A percentile compares a stretch with the other conserved stretches of the same genome.
phyloP scores from a whole-genome alignment of 2,888 invertebrate species.

The Drosophila prolongata region DNA sequence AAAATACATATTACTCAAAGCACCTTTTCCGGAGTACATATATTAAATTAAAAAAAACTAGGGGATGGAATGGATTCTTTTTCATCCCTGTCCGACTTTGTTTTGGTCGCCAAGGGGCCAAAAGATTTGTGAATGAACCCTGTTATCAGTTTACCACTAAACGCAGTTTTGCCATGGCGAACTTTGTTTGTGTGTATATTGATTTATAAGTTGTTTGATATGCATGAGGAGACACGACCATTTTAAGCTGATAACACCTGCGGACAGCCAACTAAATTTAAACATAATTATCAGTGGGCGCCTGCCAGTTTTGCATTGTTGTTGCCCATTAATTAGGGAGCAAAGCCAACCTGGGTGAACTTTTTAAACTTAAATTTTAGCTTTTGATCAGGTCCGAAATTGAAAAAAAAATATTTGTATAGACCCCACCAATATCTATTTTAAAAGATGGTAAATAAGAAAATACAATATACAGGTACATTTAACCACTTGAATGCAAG shows the following conservation, averaged over 20 bases:
- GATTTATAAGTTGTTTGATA: conserved; percentile 46
- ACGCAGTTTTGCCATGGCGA: conserved; percentile 37
- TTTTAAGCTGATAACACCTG: conserved; percentile 39
- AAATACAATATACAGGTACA: too few relatives aligned
- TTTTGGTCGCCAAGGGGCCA: conserved; percentile 39
- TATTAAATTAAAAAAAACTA: neutral
- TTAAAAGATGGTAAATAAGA: too few relatives aligned
- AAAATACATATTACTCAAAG: too few relatives aligned
- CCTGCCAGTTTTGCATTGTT: conserved; percentile 4
- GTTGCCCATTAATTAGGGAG: conserved; percentile 20
- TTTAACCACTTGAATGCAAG: too few relatives aligned
- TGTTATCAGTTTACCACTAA: conserved; percentile 40
- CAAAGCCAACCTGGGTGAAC: conserved; percentile 1
- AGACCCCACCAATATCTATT: too few relatives aligned
- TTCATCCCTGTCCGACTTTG: conserved; percentile 6
- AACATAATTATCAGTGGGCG: conserved; percentile 33
- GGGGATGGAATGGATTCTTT: neutral
- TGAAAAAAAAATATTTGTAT: neutral
- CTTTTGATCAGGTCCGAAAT: neutral
- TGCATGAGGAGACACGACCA: conserved; percentile 24
- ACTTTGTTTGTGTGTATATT: conserved; percentile 12
- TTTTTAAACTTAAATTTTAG: conserved; percentile 1
- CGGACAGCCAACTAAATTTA: conserved; percentile 41
- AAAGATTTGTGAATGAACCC: conserved; percentile 25
- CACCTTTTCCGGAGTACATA: neutral